Evolutionary conservation across 2,888 invertebrate genomes (phyloP), one percentile per base, ranked within the genome.

Genomic region (Noctua comes): DNA sequence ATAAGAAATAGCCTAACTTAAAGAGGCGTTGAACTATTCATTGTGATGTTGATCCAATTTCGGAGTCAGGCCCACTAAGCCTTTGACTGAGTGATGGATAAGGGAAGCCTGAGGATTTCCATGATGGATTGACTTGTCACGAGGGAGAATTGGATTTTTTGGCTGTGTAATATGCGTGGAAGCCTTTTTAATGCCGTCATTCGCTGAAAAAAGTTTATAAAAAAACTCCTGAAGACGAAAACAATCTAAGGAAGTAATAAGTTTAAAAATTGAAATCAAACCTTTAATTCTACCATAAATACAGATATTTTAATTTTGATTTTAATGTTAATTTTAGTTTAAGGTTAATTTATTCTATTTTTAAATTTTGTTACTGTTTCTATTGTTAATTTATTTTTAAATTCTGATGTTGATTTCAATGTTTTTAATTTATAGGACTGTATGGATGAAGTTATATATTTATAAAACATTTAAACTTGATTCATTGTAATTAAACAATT

Each of bases 91-190:
- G 68, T 87, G 86, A 86, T 76, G 83, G 85, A 87, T 87, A 77
- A 65, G 73, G 79, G 70, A 71, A 70, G 72, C 68, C 40, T 3
- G 48, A 24, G 79, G 83, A 86, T 84, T 75, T 75, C 31, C 84
- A 86, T 84, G 84, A 84, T 76, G 57, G 83, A 84, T 84, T 83
- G 86, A 86, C 66, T 73, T 83, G 78, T 86, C 79, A 68, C 57
- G 21, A 69, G 40, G 70, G 86, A 73, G 83, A 84, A 84, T 87
- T 87, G 78, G 81, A 74, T 73, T 77, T 84, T 73, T 80, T 54
- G 24, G n/a, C 8, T n/a, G 18, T 40, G 48, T 46, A 68, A 69
- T 62, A 85, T 65, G 73, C 66, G 83, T 72, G 16, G 74, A 74
- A 48, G 62, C 40, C 54, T 77, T 77, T 74, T 74, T 74, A 70